These are phyloP conservation scores for Amiota minor DNA, from an alignment of 2,888 invertebrate species.

Conservation along the genomic window DNA sequence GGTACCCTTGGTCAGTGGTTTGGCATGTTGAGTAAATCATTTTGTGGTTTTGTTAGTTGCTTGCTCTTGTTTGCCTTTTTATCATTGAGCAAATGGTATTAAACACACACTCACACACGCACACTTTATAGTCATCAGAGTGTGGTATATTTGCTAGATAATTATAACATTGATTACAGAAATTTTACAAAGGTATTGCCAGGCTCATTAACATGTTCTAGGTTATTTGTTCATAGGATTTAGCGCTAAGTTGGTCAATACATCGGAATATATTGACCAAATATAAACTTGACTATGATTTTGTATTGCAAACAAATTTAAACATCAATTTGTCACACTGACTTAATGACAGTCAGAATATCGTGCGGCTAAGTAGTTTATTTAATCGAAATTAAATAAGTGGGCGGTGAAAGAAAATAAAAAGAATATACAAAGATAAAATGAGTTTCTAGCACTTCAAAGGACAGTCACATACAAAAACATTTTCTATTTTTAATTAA, in stretches of 20 bases:
- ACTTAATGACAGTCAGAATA: background rate
- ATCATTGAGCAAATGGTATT: background rate
- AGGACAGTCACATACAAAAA: no score
- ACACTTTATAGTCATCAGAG: background rate
- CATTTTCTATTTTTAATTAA: constrained; percentile 58
- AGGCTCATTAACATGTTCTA: no score
- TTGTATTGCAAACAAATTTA: constrained; percentile 17
- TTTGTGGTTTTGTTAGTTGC: constrained; percentile 12
- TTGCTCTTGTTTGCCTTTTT: background rate
- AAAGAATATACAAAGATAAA: no score
- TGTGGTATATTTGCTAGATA: background rate
- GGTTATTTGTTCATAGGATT: no score
- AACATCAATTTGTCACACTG: constrained; percentile 29
- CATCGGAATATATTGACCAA: no score
- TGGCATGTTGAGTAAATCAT: constrained; percentile 17
- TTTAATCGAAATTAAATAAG: no score
- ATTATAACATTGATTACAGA: constrained; percentile 6
- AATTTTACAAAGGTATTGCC: background rate
- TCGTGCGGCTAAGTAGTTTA: no score
- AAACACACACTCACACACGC: background rate
- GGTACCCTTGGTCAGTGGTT: background rate
- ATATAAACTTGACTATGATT: no score
- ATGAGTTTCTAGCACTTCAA: no score
- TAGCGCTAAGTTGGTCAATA: no score
- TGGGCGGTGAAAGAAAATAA: no score